Evolutionary conservation across 1,140 invertebrate species (phyloP), one percentile per base, ranked within the genome.

Genomic region (Choristoneura fumiferana): DNA sequence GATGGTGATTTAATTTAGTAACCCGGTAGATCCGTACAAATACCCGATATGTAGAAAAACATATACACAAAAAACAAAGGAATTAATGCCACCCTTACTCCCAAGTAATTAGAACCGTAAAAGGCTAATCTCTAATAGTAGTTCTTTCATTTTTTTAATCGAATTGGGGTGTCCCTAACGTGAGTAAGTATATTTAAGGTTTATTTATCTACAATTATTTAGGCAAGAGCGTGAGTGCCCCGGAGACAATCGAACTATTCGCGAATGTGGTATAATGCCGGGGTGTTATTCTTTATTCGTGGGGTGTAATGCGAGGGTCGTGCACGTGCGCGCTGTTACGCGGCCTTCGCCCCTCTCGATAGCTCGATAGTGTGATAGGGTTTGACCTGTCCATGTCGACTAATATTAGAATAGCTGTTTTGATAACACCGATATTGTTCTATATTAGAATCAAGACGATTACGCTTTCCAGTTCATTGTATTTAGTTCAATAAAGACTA

Each of bases 161-260:
- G 63, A 57, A 38, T 54, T 18, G n/a, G 52, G 45, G 45, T 38
- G 65, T 52, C 69, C 64, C 63, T 62, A 67, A 68, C 43, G 43
- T 49, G 63, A 62, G 62, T 58, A 60, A 63, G 63, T 67, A 68
- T 76, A 76, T 67, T 72, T 76, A 71, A 71, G 72, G 75, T 77
- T 76, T 84, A 87, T 87, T 84, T 82, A 78, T 81, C 71, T 62
- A 67, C 73, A 80, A 84, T 83, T 82, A 82, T 76, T 73, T 57
- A 54, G 67, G 71, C 76, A 71, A 76, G 70, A 69, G 67, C 62
- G 61, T 73, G 69, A 76, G 69, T 34, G 66, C 66, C 59, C 55
- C 39, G 62, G 65, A 76, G 78, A 68, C 69, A 74, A 76, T 65
- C 71, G 73, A 77, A 78, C 76, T 66, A 73, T 72, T 78, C 62